phyloP scores from a whole-genome alignment of 2,888 invertebrate genomes.

The Prostheceraeus crozeri region DNA sequence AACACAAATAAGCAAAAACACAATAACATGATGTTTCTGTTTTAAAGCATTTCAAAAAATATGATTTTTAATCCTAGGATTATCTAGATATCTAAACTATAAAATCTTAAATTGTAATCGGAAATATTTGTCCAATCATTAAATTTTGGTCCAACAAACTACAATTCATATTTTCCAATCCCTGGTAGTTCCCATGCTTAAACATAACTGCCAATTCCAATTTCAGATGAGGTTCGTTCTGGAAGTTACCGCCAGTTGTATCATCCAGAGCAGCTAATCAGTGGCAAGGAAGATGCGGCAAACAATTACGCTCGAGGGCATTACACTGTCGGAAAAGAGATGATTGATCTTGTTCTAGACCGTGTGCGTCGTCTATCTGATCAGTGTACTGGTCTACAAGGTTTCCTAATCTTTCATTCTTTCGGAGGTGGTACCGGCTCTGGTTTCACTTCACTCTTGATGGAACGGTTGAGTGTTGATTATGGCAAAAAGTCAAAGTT shows the following conservation, averaged over 20 bases:
- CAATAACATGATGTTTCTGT: no score
- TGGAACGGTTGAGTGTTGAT: conserved; percentile 63
- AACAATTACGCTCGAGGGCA: conserved; percentile 50
- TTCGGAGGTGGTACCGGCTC: conserved; percentile 50
- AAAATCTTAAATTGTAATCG: no score
- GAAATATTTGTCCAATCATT: no score
- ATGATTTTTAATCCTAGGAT: no score
- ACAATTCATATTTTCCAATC: no score
- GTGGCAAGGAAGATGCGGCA: conserved; percentile 49
- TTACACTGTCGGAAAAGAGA: conserved; percentile 48
- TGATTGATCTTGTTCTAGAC: conserved; percentile 49
- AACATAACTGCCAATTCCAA: no score
- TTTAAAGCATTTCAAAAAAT: no score
- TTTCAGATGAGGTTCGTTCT: conserved; percentile 47
- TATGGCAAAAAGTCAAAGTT: conserved; percentile 60
- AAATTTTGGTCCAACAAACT: no score
- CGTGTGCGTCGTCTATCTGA: conserved; percentile 56
- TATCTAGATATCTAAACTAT: no score
- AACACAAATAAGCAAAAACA: no score
- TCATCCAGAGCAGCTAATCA: conserved; percentile 49
- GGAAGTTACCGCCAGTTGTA: conserved; percentile 47
- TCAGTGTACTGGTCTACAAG: conserved; percentile 51
- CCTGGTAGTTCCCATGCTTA: no score
- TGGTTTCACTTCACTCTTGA: conserved; percentile 57
- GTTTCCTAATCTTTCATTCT: conserved; percentile 68